phyloP scores from a whole-genome alignment of 2,797 vertebrate genomes.

The Eutrigla gurnardus region DNA sequence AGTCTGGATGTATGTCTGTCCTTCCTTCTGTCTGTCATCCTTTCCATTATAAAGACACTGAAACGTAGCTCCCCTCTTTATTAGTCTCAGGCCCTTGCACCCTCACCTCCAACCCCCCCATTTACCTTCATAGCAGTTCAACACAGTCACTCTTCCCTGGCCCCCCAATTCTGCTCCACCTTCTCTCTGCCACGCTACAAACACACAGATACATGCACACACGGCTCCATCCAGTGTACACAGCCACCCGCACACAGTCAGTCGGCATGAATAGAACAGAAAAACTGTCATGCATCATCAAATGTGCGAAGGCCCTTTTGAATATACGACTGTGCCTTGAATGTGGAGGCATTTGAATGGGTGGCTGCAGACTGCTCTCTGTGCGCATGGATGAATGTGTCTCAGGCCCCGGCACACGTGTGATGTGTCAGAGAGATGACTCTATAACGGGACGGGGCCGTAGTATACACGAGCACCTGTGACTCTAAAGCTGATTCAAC shows the following conservation, averaged over 20 bases:
- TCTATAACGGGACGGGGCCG: constrained; percentile 26
- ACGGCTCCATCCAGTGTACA: constrained; percentile 64
- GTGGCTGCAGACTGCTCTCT: constrained; percentile 41
- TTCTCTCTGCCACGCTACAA: constrained; percentile 41
- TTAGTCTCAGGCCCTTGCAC: constrained; percentile 57
- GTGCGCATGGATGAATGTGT: constrained; percentile 63
- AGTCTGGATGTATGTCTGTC: neutral
- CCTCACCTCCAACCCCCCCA: constrained; percentile 34
- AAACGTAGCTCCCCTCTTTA: constrained; percentile 47
- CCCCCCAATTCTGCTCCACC: constrained; percentile 57
- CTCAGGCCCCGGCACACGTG: constrained; percentile 46
- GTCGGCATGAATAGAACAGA: constrained; percentile 69
- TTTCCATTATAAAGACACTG: constrained; percentile 41
- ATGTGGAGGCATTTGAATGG: constrained; percentile 70
- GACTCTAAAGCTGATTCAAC: constrained; percentile 44
- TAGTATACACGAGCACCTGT: constrained; percentile 31
- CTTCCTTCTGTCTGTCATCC: constrained; percentile 20
- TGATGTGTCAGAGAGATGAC: constrained; percentile 54
- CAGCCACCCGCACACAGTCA: constrained; percentile 63
- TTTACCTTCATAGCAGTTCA: constrained; percentile 72
- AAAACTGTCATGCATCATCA: constrained; percentile 76
- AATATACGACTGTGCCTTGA: constrained; percentile 71
- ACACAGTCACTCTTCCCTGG: constrained; percentile 66
- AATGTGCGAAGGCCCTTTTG: constrained; percentile 71
- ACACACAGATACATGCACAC: constrained; percentile 42